Conservation (phyloP, 1,140 invertebrate species). For the Formica exsecta region DNA sequence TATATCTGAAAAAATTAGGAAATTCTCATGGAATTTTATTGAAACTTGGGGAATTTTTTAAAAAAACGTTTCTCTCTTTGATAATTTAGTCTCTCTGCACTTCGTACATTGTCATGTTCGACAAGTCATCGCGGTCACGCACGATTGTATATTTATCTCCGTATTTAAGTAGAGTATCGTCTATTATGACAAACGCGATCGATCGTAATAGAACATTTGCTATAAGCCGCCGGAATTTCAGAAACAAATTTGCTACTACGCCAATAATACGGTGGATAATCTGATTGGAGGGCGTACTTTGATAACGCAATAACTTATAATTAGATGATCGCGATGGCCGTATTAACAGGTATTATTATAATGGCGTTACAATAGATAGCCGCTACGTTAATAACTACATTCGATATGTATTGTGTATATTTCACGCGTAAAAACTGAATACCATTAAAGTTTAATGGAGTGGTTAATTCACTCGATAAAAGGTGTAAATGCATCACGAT, state of each 20-base stretch:
- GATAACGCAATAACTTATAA: constrained; percentile 75
- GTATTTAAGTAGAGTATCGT: constrained; percentile 23
- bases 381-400: constrained; percentile 71
- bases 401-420: constrained; percentile 67
- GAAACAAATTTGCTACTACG: constrained; percentile 62
- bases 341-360: constrained; percentile 77
- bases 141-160: neutral
- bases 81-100: too few species aligned
- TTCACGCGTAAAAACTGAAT: constrained; percentile 74
- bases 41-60: too few species aligned
- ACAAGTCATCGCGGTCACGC: neutral
- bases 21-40: too few species aligned
- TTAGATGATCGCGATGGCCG: constrained; percentile 71
- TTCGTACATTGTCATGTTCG: neutral
- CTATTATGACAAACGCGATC: constrained; percentile 14
- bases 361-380: constrained; percentile 74
- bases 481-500: constrained; percentile 70
- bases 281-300: constrained; percentile 69
- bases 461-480: constrained; percentile 71
- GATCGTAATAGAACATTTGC: constrained; percentile 40
- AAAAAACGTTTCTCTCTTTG: too few species aligned
- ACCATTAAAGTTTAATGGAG: constrained; percentile 77
- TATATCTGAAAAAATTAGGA: too few species aligned
- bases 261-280: constrained; percentile 67
- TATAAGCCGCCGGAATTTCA: constrained; percentile 48